These are phyloP conservation scores for Achatina immaculata DNA, from an alignment of 1,140 invertebrate species.

Conservation along the genomic window DNA sequence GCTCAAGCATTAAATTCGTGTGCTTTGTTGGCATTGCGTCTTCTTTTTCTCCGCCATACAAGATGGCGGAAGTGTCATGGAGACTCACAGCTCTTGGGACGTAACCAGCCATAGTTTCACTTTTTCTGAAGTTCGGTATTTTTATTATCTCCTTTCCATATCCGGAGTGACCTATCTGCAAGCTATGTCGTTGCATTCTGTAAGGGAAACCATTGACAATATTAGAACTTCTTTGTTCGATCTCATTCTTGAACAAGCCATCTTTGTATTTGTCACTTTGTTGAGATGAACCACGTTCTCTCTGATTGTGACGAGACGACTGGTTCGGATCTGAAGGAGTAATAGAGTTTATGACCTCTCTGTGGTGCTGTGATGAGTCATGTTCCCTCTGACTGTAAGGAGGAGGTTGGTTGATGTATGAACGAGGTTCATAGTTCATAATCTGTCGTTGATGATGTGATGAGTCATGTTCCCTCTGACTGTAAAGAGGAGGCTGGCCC, in stretches of 20 bases:
- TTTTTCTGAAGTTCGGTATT: not conserved
- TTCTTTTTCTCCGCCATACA: not conserved
- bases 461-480: not conserved
- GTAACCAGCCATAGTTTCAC: not conserved
- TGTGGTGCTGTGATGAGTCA: too few species aligned
- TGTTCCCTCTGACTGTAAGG: too few species aligned
- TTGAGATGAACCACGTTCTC: not conserved
- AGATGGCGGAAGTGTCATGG: not conserved
- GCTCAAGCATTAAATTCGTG: not conserved
- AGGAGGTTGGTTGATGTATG: too few species aligned
- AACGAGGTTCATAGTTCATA: too few species aligned
- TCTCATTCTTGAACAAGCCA: not conserved
- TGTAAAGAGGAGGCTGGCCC: not conserved
- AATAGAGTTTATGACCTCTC: too few species aligned
- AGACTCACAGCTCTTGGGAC: not conserved
- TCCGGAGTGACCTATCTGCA: not conserved
- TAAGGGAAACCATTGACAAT: not conserved
- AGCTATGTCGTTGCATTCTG: not conserved
- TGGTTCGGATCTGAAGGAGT: too few species aligned
- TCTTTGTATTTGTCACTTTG: not conserved
- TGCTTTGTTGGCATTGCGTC: not conserved
- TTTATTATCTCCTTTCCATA: not conserved
- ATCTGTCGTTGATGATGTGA: too few species aligned
- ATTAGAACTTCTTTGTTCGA: not conserved
- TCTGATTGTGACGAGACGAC: not conserved